A percentile compares a stretch with the other conserved stretches of the same genome.
phyloP scores from a whole-genome alignment of 2,797 vertebrate species.

The Ctenosaura bakeri region DNA sequence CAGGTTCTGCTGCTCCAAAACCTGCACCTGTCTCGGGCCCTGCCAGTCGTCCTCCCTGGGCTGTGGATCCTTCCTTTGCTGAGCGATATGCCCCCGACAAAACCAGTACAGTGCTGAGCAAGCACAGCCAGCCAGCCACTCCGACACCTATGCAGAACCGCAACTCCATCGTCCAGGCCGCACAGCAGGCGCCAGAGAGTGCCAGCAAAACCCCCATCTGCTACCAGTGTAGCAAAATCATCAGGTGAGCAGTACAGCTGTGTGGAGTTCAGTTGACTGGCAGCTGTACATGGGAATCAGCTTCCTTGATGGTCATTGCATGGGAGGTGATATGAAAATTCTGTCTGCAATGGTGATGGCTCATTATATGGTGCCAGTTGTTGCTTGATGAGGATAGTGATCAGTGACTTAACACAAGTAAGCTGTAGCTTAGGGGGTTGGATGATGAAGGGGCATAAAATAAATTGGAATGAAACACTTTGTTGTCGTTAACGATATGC shows the following conservation, averaged over 20 bases:
- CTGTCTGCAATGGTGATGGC: not conserved
- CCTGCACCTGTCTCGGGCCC: constrained; percentile 72
- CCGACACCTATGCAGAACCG: constrained; percentile 96
- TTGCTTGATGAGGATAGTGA: not conserved
- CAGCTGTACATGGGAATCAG: not conserved
- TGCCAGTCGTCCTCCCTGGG: constrained; percentile 92
- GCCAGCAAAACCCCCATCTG: constrained; percentile 90
- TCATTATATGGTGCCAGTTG: not conserved
- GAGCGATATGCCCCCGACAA: constrained; percentile 95
- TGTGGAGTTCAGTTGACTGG: fast-evolving
- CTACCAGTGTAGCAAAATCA: constrained; percentile 96
- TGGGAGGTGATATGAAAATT: not conserved
- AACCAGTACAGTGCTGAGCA: constrained; percentile 94
- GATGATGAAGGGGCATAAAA: not conserved
- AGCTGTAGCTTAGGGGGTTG: not conserved
- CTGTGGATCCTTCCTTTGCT: constrained; percentile 91
- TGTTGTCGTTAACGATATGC: not conserved
- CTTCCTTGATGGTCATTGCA: not conserved
- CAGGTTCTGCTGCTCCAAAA: constrained; percentile 73
- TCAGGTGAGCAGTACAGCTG: constrained; percentile 84
- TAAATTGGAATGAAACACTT: not conserved
- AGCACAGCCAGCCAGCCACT: constrained; percentile 91
- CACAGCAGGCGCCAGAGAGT: constrained; percentile 85
- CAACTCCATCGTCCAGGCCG: constrained; percentile 96
- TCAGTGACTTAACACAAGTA: not conserved